Evolutionary conservation across 2,888 invertebrate species (phyloP).

Genomic region (Allophyes oxyacanthae): DNA sequence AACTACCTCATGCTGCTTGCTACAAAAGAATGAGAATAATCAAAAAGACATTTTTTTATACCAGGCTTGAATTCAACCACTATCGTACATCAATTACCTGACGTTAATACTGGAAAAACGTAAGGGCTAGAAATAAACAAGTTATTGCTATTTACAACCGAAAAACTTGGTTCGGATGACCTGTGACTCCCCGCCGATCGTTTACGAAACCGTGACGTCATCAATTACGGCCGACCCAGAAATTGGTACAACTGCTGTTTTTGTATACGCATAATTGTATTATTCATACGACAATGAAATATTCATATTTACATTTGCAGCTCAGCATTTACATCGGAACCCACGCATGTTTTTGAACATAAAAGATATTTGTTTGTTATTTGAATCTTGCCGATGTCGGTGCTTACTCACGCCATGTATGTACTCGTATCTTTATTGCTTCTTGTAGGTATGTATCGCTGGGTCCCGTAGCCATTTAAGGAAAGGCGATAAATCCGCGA

Average conservation of each 20-base stretch:
- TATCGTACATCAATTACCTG: no score
- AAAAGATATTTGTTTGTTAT: conserved; percentile 45
- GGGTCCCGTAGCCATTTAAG: background rate
- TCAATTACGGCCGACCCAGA: conserved; percentile 7
- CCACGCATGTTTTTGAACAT: conserved; percentile 38
- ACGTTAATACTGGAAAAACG: no score
- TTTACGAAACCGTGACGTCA: background rate
- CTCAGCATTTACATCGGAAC: conserved; percentile 19
- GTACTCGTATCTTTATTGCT: conserved; percentile 31
- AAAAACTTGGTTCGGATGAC: no score
- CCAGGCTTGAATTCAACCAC: no score
- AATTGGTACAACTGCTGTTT: conserved; percentile 12
- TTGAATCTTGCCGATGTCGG: conserved; percentile 36
- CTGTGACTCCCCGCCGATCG: conserved; percentile 1
- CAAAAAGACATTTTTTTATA: no score
- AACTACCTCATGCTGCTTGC: no score
- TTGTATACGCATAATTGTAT: conserved; percentile 24
- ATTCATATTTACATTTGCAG: conserved; percentile 44
- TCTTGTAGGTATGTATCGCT: conserved; percentile 10
- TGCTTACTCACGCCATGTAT: conserved; percentile 24
- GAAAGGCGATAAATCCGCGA: conserved; percentile 20
- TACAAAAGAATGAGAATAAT: no score
- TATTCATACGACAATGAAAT: conserved; percentile 34
- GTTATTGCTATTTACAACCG: no score
- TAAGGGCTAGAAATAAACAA: no score